Percentiles rank a stretch among this genome's conserved stretches.
Evolutionary conservation across 2,888 invertebrate genomes (phyloP).

Genomic region (Nysson spinosus): DNA sequence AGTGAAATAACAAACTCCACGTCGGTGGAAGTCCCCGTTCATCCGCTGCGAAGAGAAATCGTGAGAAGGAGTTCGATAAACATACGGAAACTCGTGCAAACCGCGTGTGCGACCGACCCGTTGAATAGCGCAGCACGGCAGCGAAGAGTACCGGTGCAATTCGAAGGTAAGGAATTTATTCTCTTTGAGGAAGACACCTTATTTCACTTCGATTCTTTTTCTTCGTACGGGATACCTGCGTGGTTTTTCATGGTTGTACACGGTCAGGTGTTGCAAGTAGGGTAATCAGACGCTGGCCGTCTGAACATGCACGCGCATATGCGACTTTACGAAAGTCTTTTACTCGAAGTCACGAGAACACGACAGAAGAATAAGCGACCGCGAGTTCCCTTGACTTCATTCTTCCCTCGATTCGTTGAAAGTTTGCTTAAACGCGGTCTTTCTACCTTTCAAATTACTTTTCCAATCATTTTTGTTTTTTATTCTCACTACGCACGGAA

Average conservation of each 20-base stretch:
- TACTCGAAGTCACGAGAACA: constrained; percentile 3
- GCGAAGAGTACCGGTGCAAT: constrained; percentile 9
- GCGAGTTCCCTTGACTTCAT: too few relatives aligned
- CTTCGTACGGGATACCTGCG: too few relatives aligned
- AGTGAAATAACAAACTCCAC: too few relatives aligned
- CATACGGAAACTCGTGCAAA: constrained; percentile 43
- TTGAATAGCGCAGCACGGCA: constrained; percentile 3
- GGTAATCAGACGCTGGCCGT: constrained; percentile 7
- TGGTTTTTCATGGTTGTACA: too few relatives aligned
- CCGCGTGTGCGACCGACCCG: constrained; percentile 20
- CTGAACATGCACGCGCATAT: constrained; percentile 4
- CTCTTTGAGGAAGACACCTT: too few relatives aligned
- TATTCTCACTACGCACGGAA: too few relatives aligned
- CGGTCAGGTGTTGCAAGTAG: constrained; percentile 21
- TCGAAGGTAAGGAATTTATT: not conserved
- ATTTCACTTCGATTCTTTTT: too few relatives aligned
- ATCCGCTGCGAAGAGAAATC: constrained; percentile 64
- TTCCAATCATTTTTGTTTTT: too few relatives aligned
- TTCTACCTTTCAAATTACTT: not conserved
- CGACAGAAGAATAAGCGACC: not conserved
- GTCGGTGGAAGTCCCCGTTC: too few relatives aligned
- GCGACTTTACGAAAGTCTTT: not conserved
- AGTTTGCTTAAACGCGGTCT: constrained; percentile 3
- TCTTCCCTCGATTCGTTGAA: constrained; percentile 1
- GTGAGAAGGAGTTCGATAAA: constrained; percentile 74